Evolutionary conservation across 1,140 invertebrate species (phyloP), one percentile per base, ranked within the genome.

Genomic region (Drosophila auraria): DNA sequence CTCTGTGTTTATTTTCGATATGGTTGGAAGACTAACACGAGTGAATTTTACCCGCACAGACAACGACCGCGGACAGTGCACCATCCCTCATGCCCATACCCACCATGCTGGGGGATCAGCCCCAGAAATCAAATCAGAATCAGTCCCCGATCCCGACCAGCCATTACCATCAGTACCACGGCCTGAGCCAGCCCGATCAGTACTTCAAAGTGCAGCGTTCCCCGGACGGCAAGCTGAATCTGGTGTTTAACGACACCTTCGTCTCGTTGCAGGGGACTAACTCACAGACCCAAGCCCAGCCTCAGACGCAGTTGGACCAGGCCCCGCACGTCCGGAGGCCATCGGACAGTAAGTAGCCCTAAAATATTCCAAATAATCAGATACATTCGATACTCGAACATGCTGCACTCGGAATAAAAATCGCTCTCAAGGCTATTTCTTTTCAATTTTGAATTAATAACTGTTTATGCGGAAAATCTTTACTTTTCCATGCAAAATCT

Each of bases 191-290:
- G 65, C 72, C 80, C 49, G 80, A 83, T 45, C 89, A 91, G 62
- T 75, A 75, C 65, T 92, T 92, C 63, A 92, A 92, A 92, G 91
- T 92, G 75, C 91, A 92, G 77, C 78, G 91, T 62, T 86, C 91
- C 59, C 91, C 91, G 68, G 87, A 92, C 69, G 91, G 91, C 69
- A 92, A 92, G 90, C 84, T 92, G 78, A 92, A 83, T 82, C 68
- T 92, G 38, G 86, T 92, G 78, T 92, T 91, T 92, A 91, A 92
- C 72, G 75, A 92, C 77, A 83, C 84, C 45, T 73, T 87, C 64
- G 70, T 92, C 50, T 90, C 82, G 77, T 91, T 86, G 69, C 91
- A 91, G 90, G 45, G 14, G 23, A 59, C 68, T 3, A 51, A 36
- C 5, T 6, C 54, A 11, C 81, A 75, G 27, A 3, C 40, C 20